Percentiles rank a stretch among this genome's conserved stretches.
phyloP scores from a whole-genome alignment of 2,797 vertebrate genomes.

The Huso huso region DNA sequence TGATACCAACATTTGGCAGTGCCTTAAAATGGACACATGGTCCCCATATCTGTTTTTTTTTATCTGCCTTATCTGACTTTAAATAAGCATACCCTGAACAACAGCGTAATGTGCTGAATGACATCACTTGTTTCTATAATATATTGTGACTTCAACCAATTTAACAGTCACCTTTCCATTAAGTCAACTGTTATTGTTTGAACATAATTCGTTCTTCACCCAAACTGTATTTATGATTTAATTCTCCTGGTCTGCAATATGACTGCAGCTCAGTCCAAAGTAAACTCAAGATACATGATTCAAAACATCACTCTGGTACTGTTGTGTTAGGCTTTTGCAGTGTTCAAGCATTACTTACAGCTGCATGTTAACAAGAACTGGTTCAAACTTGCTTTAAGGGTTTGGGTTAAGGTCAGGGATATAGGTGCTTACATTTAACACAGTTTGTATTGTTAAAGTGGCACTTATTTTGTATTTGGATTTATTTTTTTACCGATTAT shows the following conservation, averaged over 20 bases:
- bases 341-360: too few relatives aligned
- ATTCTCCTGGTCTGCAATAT: slow-evolving; percentile 2
- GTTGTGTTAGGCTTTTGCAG: background rate
- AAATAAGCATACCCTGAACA: slow-evolving; percentile 24
- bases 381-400: too few relatives aligned
- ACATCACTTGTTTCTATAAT: slow-evolving; percentile 26
- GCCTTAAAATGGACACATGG: background rate
- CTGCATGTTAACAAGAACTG: too few relatives aligned
- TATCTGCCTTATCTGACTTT: slow-evolving; percentile 24
- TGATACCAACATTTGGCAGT: background rate
- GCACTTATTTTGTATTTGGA: too few relatives aligned
- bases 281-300: background rate
- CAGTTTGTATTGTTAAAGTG: too few relatives aligned
- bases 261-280: background rate
- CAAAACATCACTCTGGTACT: background rate
- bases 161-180: slow-evolving; percentile 19
- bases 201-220: background rate
- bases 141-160: slow-evolving; percentile 29
- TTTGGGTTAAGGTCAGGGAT: too few relatives aligned
- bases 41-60: slow-evolving; percentile 13
- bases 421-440: too few relatives aligned
- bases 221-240: slow-evolving; percentile 4
- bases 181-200: slow-evolving; percentile 29
- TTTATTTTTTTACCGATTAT: too few relatives aligned
- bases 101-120: slow-evolving; percentile 15